Base-by-base conservation (phyloP, 2,888 invertebrate genomes). In the Agrochola lota region DNA sequence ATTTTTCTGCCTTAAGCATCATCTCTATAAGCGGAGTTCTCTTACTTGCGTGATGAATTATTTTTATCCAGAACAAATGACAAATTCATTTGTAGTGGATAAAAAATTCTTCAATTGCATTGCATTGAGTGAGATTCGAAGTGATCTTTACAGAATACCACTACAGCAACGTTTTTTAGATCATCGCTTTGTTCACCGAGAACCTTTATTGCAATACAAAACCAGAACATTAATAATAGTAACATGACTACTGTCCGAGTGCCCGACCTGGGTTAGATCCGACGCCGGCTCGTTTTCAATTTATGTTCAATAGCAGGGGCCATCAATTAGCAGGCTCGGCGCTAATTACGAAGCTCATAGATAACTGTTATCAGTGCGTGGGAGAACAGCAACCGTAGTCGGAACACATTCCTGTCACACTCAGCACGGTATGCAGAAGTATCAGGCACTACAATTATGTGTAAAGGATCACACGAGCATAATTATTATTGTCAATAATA, bases 311-410 rank as follows among this genome's bases (percentile, higher is more conserved):
- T 20, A 71, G 1, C 57, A 40, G 12, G 35, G 55, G 57, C 60
- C 70, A 85, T 85, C 77, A 85, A 77, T 77, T 87, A 80, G 73
- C 43, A 30, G 60, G 23, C 40, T 35, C 30, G 59, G 74, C 40
- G 77, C 80, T 87, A 87, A 89, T 87, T 89, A 89, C 86, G 46
- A 72, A 75, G 77, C 86, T 71, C 88, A 70, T 83, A 87, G 89
- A 87, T 89, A 87, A 87, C 78, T 60, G 67, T 85, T 87, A 89
- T 89, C 89, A 89, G 63, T 71, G 71, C 81, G 89, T 82, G 89
- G 89, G 89, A 68, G 87, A 84, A 60, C 55, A n/a, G 62, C 55
- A 40, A 20, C 79, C 20, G 52, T 60, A 26, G 35, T 12, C n/a
- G 55, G 78, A 62, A 73, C 66, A 74, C 87, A 87, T 87, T 87